A percentile compares a stretch with the other conserved stretches of the same genome.
Evolutionary conservation across 2,113 vertebrate genomes (phyloP).

Genomic region (Centropristis striata): DNA sequence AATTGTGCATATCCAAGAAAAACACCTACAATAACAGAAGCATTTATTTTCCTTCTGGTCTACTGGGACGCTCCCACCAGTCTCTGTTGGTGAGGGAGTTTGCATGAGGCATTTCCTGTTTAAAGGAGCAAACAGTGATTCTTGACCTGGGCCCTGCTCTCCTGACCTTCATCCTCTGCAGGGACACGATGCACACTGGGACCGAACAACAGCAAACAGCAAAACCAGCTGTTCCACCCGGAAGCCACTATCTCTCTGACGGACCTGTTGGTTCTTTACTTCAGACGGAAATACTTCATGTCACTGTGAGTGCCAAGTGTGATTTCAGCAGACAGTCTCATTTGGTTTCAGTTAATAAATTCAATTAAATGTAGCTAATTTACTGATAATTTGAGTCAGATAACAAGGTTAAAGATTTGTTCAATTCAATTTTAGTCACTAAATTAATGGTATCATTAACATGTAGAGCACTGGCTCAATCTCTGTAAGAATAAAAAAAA

Average conservation of each 20-base stretch:
- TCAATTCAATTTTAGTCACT: too few species aligned
- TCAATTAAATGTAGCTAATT: background rate
- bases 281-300: background rate
- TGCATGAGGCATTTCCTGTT: slow-evolving; percentile 47
- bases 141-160: slow-evolving; percentile 41
- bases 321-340: background rate
- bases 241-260: background rate
- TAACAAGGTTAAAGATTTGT: background rate
- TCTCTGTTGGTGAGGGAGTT: slow-evolving; percentile 38
- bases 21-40: slow-evolving; percentile 53
- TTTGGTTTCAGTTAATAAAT: background rate
- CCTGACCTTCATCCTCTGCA: background rate
- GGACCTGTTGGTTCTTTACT: background rate
- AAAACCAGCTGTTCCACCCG: slow-evolving; percentile 30
- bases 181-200: slow-evolving; percentile 9
- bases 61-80: background rate
- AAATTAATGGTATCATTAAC: background rate
- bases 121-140: slow-evolving; percentile 29
- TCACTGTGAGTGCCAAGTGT: background rate
- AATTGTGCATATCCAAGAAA: background rate
- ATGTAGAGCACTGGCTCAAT: background rate
- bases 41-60: slow-evolving; percentile 20
- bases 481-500: background rate
- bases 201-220: slow-evolving; percentile 41
- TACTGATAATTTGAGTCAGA: background rate